Conservation (phyloP, 2,888 invertebrate species). For the Cantharis rufa region DNA sequence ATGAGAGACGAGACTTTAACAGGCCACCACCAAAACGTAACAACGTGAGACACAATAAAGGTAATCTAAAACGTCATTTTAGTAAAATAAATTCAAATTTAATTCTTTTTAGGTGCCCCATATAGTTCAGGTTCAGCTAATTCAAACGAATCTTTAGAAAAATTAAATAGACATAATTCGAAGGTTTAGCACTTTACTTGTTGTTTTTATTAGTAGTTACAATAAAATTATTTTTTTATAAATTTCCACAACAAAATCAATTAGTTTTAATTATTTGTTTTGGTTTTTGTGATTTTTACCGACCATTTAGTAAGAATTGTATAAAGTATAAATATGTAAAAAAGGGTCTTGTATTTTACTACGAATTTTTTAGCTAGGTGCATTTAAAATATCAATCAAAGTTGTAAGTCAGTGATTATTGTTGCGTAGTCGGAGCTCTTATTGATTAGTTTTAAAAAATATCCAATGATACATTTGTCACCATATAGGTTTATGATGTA, state of each 20-base stretch:
- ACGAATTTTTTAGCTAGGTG: background rate
- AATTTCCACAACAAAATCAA: background rate
- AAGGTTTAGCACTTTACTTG: conserved; percentile 45
- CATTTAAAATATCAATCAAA: background rate
- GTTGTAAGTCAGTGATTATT: background rate
- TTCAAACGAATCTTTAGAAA: conserved; percentile 62
- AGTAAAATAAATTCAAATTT: background rate
- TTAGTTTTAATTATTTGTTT: background rate
- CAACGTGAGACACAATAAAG: conserved; percentile 47
- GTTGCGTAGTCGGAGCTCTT: background rate
- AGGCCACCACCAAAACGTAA: conserved; percentile 41
- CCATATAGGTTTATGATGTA: background rate
- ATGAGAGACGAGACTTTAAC: conserved; percentile 49
- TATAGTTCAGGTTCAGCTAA: conserved; percentile 65
- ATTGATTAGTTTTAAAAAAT: background rate
- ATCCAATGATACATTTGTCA: background rate
- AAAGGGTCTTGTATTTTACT: conserved; percentile 14
- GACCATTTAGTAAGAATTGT: conserved; percentile 5
- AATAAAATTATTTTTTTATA: background rate
- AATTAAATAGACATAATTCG: conserved; percentile 48
- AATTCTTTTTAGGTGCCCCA: conserved; percentile 54
- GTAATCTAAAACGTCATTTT: conserved; percentile 29
- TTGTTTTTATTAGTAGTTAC: conserved; percentile 35
- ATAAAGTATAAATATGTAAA: conserved; percentile 29
- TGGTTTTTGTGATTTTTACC: background rate